Percentiles rank a stretch among this genome's conserved stretches.
Conservation (phyloP, 2,888 invertebrate genomes). For the Troides helena region DNA sequence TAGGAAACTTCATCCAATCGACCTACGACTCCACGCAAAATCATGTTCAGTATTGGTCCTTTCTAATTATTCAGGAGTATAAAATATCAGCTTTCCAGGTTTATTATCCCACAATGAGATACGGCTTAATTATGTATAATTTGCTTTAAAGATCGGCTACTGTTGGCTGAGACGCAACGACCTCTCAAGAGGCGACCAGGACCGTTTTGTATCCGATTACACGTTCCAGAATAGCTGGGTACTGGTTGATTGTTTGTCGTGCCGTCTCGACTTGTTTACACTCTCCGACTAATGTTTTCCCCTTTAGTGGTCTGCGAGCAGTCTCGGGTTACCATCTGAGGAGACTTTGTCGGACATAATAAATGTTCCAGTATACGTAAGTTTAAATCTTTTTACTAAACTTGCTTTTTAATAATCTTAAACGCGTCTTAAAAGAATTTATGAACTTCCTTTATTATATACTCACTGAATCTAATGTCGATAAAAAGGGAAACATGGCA, state of each 20-base stretch:
- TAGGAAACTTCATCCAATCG: no score
- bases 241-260: slow-evolving; percentile 64
- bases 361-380: neutral
- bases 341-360: slow-evolving; percentile 30
- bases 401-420: neutral
- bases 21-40: no score
- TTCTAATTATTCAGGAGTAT: neutral
- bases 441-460: no score
- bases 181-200: slow-evolving; percentile 50
- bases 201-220: slow-evolving; percentile 71
- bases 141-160: slow-evolving; percentile 50
- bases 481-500: no score
- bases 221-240: slow-evolving; percentile 49
- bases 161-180: slow-evolving; percentile 46
- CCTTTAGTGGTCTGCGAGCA: slow-evolving; percentile 50
- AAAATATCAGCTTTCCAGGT: slow-evolving; percentile 33
- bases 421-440: neutral
- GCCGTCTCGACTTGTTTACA: slow-evolving; percentile 59
- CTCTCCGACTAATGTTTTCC: slow-evolving; percentile 54
- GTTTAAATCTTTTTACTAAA: neutral
- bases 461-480: no score
- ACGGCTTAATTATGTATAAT: slow-evolving; percentile 56
- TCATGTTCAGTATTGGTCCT: no score
- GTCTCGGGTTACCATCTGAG: slow-evolving; percentile 55
- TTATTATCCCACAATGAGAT: slow-evolving; percentile 46